Evolutionary conservation across 1,140 invertebrate genomes (phyloP).

Genomic region (Cotesia vestalis): DNA sequence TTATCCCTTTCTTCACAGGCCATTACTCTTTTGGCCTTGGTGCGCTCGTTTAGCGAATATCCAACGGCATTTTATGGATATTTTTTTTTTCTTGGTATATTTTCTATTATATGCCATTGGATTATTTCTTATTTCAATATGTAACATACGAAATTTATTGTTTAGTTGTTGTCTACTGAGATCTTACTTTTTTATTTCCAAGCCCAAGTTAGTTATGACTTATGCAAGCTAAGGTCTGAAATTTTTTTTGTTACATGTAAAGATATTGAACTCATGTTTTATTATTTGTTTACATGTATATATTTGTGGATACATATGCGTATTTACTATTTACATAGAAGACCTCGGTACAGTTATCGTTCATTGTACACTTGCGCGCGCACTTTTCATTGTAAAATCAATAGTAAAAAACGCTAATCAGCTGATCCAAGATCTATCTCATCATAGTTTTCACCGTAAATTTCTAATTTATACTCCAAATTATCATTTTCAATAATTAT

Average conservation of each 20-base stretch:
- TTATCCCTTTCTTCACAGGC: constrained; percentile 32
- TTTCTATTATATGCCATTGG: not conserved
- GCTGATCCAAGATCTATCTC: constrained; percentile 55
- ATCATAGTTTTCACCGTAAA: constrained; percentile 38
- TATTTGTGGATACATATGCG: not conserved
- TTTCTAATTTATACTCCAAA: not conserved
- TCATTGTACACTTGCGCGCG: constrained; percentile 44
- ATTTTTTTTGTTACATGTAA: too few species aligned
- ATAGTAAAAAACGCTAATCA: constrained; percentile 64
- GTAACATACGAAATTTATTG: not conserved
- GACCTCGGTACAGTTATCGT: constrained; percentile 11
- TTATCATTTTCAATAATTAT: not conserved
- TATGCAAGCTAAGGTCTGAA: too few species aligned
- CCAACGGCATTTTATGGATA: constrained; percentile 25
- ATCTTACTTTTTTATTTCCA: too few species aligned
- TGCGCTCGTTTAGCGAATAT: constrained; percentile 25
- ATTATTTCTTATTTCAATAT: not conserved
- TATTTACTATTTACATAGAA: not conserved
- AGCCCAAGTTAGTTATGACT: too few species aligned
- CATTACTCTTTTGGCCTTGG: constrained; percentile 43
- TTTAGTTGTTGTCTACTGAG: too few species aligned
- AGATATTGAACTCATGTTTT: too few species aligned
- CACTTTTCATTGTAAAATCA: constrained; percentile 62
- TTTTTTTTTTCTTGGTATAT: not conserved
- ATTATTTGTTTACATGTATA: not conserved